Evolutionary conservation across 2,888 invertebrate genomes (phyloP).

Genomic region (Xanthorhoe spadicearia): DNA sequence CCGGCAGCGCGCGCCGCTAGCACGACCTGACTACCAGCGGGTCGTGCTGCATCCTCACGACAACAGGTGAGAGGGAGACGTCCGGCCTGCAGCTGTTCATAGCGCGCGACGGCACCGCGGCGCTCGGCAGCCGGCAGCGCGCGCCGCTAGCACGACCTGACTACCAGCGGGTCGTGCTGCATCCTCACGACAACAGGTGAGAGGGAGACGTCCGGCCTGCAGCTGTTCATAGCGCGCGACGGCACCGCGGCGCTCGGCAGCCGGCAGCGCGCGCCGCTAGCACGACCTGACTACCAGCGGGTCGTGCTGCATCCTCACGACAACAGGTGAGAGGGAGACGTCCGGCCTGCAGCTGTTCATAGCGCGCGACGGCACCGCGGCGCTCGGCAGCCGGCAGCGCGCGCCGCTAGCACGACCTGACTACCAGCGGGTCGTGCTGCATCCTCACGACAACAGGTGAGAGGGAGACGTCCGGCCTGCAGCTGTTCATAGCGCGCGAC

Average conservation of each 20-base stretch:
- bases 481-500: too few relatives aligned
- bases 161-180: slow-evolving; percentile 76
- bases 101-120: slow-evolving; percentile 94
- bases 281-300: slow-evolving; percentile 72
- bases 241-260: slow-evolving; percentile 94
- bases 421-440: slow-evolving; percentile 76
- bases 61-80: slow-evolving; percentile 52
- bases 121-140: slow-evolving; percentile 93
- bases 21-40: slow-evolving; percentile 72
- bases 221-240: slow-evolving; percentile 95
- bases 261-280: slow-evolving; percentile 90
- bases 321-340: slow-evolving; percentile 52
- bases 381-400: slow-evolving; percentile 93
- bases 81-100: slow-evolving; percentile 96
- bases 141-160: slow-evolving; percentile 85
- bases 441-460: slow-evolving; percentile 70
- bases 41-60: slow-evolving; percentile 76
- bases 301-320: slow-evolving; percentile 76
- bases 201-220: slow-evolving; percentile 88
- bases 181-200: slow-evolving; percentile 70
- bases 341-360: slow-evolving; percentile 96
- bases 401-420: slow-evolving; percentile 85
- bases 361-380: slow-evolving; percentile 94
- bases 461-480: too few relatives aligned
- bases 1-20: slow-evolving; percentile 90